Evolutionary conservation across 1,140 invertebrate species (phyloP).

Genomic region (Formica selysi): DNA sequence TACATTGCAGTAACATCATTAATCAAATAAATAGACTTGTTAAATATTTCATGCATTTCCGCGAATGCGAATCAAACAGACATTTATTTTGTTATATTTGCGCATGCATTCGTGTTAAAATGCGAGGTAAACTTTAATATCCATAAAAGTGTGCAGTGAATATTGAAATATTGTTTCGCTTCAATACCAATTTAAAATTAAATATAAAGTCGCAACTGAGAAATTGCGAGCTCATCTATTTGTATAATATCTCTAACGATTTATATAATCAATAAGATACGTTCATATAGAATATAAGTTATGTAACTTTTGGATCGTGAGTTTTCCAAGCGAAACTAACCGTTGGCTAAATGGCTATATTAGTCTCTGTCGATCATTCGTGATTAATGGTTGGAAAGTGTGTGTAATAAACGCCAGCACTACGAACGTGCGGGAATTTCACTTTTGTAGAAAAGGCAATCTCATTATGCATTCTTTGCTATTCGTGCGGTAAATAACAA

Average conservation of each 20-base stretch:
- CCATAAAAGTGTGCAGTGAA: neutral
- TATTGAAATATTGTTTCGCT: constrained; percentile 21
- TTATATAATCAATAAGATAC: constrained; percentile 27
- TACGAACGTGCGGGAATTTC: constrained; percentile 58
- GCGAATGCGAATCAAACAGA: constrained; percentile 40
- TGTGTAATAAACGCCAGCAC: constrained; percentile 59
- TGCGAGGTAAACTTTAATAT: constrained; percentile 3
- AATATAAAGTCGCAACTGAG: neutral
- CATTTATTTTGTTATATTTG: constrained; percentile 40
- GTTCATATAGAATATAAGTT: constrained; percentile 24
- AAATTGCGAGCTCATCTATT: neutral
- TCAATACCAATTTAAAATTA: neutral
- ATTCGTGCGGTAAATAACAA: constrained; percentile 3
- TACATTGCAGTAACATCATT: constrained; percentile 10
- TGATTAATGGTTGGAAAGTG: constrained; percentile 64
- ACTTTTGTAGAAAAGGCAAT: constrained; percentile 39
- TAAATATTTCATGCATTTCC: constrained; percentile 40
- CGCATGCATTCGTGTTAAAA: constrained; percentile 5
- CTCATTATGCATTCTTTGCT: constrained; percentile 52
- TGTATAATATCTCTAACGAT: neutral
- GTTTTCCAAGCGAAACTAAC: constrained; percentile 47
- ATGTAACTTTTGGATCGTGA: constrained; percentile 19
- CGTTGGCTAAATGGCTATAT: constrained; percentile 55
- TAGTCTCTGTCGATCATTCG: constrained; percentile 59
- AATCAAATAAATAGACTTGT: constrained; percentile 32